These are phyloP conservation scores for Formica selysi DNA, from an alignment of 1,140 invertebrate species.

Conservation along the genomic window DNA sequence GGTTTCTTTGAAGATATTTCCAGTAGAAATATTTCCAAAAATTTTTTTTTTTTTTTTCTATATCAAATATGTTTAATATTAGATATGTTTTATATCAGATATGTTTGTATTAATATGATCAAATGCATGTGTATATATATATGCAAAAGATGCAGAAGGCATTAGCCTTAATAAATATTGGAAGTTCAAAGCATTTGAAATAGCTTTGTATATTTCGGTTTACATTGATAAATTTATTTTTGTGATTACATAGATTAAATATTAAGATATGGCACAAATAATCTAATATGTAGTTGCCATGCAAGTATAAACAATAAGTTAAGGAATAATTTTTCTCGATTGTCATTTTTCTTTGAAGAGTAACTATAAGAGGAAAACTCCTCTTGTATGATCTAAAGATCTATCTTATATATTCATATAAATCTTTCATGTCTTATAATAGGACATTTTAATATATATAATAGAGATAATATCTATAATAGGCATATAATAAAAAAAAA, in stretches of 20 bases:
- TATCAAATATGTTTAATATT: neutral
- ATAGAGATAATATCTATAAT: neutral
- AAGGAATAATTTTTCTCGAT: slow-evolving; percentile 21
- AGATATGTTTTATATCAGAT: neutral
- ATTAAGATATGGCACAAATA: slow-evolving; percentile 2
- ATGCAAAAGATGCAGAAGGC: neutral
- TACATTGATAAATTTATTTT: slow-evolving; percentile 34
- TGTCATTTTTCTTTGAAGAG: slow-evolving; percentile 33
- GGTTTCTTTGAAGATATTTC: slow-evolving; percentile 75
- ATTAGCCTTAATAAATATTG: slow-evolving; percentile 14
- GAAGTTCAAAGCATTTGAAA: slow-evolving; percentile 35
- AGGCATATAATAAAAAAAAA: neutral
- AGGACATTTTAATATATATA: neutral
- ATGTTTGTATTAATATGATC: neutral
- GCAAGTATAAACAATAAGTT: slow-evolving; percentile 21
- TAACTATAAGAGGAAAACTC: neutral
- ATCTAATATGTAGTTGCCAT: neutral
- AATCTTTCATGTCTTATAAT: neutral
- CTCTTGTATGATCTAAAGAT: neutral
- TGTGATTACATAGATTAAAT: neutral
- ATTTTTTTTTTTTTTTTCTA: slow-evolving; percentile 14
- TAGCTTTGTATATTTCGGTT: neutral
- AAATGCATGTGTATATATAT: neutral
- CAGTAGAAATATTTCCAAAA: slow-evolving; percentile 74
- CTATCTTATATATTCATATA: slow-evolving; percentile 18